Conservation (phyloP, 2,113 vertebrate species). For the Otis tarda region DNA sequence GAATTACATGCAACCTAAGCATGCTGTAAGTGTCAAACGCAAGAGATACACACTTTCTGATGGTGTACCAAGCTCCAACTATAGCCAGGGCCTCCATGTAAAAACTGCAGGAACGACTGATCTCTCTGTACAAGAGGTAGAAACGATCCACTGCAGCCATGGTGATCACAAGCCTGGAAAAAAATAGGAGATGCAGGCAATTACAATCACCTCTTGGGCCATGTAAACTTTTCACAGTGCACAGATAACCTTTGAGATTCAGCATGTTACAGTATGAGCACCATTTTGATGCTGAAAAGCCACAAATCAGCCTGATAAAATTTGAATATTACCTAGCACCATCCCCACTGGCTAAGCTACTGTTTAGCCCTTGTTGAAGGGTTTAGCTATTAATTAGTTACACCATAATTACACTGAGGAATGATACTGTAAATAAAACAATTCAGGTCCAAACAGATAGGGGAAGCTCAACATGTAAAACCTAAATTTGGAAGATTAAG, state of each 20-base stretch:
- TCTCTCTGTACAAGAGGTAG: slow-evolving; percentile 85
- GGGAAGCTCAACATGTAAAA: neutral
- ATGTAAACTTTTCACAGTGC: neutral
- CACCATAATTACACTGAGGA: neutral
- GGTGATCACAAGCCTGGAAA: slow-evolving; percentile 27
- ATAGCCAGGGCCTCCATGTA: slow-evolving; percentile 88
- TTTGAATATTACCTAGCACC: neutral
- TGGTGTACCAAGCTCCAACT: slow-evolving; percentile 87
- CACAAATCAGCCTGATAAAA: neutral
- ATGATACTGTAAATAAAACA: neutral
- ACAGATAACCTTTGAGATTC: neutral
- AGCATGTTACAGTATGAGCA: neutral
- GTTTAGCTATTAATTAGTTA: neutral
- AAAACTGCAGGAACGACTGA: slow-evolving; percentile 84
- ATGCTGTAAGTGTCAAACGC: slow-evolving; percentile 78
- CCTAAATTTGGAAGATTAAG: neutral
- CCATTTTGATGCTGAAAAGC: neutral
- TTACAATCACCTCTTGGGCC: neutral
- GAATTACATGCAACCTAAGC: slow-evolving; percentile 85
- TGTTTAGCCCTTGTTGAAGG: neutral
- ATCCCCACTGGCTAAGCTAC: neutral
- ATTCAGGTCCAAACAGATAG: neutral
- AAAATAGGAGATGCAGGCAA: neutral
- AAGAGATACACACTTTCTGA: slow-evolving; percentile 77
- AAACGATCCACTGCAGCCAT: slow-evolving; percentile 98